Percentiles rank a stretch among this genome's conserved stretches.
Evolutionary conservation across 23 tunicate genomes (phyloP).

Genomic region (Aplidium turbinatum): DNA sequence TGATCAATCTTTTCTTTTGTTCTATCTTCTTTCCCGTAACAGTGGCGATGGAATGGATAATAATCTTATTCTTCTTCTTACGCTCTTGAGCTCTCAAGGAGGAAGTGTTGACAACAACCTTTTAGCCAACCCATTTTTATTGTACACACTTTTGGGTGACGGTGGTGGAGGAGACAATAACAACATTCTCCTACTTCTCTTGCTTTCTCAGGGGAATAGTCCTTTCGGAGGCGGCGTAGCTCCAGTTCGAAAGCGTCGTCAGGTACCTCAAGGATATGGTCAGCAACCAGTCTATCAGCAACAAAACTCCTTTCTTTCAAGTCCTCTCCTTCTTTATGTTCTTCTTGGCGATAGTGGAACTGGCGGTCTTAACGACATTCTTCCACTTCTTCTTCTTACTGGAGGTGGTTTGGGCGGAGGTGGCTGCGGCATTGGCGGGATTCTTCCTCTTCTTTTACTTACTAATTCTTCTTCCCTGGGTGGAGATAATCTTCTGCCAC

Average conservation of each 20-base stretch:
- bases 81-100: conserved; percentile 30
- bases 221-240: conserved; percentile 9
- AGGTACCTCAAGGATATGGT: no score
- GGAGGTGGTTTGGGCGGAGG: conserved; percentile 26
- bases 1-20: no score
- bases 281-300: no score
- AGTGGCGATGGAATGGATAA: no score
- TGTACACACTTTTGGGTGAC: conserved; percentile 24
- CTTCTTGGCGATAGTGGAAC: conserved; percentile 10
- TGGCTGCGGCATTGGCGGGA: neutral
- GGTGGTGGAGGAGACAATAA: neutral
- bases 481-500: neutral
- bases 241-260: no score
- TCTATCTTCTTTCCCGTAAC: no score
- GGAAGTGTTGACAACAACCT: conserved; percentile 14
- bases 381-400: conserved; percentile 21
- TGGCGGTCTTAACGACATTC: neutral
- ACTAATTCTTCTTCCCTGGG: neutral
- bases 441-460: conserved; percentile 22
- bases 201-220: conserved; percentile 16
- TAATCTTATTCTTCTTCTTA: neutral
- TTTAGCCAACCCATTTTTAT: conserved; percentile 35
- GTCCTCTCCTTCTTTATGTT: conserved; percentile 29
- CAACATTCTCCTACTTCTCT: conserved; percentile 30
- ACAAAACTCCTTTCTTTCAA: conserved; percentile 4